Conservation (phyloP, 2,113 vertebrate species). For the Recurvirostra avosetta region DNA sequence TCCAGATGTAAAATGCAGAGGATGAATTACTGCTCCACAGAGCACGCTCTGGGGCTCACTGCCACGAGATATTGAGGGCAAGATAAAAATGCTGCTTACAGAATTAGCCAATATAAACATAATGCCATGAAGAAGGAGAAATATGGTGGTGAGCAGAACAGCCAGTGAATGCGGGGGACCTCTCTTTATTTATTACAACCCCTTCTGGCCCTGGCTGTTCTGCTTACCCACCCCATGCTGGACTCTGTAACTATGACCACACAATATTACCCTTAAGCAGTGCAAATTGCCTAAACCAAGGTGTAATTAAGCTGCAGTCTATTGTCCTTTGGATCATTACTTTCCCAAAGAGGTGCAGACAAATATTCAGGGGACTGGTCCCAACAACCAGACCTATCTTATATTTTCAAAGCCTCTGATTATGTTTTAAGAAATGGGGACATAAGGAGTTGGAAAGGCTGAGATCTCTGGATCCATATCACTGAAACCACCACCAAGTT, state of each 20-base stretch:
- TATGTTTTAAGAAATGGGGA: neutral
- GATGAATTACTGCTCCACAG: constrained; percentile 37
- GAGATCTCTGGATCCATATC: neutral
- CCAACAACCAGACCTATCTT: neutral
- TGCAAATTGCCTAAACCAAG: neutral
- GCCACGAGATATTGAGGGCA: constrained; percentile 18
- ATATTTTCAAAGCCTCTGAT: neutral
- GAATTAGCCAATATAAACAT: constrained; percentile 13
- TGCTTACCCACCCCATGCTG: neutral
- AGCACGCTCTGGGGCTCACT: neutral
- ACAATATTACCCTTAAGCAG: neutral
- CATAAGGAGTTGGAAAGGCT: neutral
- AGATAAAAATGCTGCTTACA: constrained; percentile 13
- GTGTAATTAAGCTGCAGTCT: neutral
- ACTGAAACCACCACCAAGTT: neutral
- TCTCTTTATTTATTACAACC: neutral
- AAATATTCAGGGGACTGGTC: neutral
- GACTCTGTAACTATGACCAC: neutral
- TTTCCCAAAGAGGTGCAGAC: neutral
- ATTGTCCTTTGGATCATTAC: neutral
- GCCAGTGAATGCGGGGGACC: neutral
- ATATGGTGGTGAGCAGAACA: neutral
- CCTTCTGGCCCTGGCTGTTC: neutral
- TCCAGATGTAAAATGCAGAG: constrained; percentile 31
- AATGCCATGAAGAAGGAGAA: neutral